These are phyloP conservation scores for Melieria omissa DNA, from an alignment of 2,888 invertebrate genomes.

Conservation along the genomic window DNA sequence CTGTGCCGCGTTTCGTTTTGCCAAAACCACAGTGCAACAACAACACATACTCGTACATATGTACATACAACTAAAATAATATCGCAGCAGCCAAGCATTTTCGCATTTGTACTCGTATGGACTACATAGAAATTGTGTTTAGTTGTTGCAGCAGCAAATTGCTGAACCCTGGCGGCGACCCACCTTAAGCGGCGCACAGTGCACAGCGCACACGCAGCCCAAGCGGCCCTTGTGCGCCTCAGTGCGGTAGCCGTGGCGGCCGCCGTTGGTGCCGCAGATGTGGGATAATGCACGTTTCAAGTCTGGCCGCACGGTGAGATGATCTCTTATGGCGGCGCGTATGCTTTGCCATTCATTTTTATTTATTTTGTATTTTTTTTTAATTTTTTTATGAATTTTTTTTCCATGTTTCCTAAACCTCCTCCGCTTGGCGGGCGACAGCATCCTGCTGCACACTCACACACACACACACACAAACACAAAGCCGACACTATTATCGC, in stretches of 20 bases:
- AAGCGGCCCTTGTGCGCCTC: no score
- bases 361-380: no score
- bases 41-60: background rate
- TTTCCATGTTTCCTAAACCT: no score
- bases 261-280: conserved; percentile 23
- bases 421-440: background rate
- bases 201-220: background rate
- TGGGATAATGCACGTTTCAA: conserved; percentile 30
- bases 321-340: background rate
- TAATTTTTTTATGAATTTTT: background rate
- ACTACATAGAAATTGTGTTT: no score
- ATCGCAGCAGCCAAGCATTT: background rate
- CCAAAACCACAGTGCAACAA: background rate
- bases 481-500: conserved; percentile 36
- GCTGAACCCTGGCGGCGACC: conserved; percentile 4
- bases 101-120: background rate
- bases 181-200: background rate
- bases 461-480: conserved; percentile 24
- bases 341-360: no score
- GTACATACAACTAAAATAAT: no score
- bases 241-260: background rate
- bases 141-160: background rate
- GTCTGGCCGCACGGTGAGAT: conserved; percentile 23
- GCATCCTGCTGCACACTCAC: background rate
- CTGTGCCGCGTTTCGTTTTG: no score